Evolutionary conservation across 1,140 invertebrate genomes (phyloP).

Genomic region (Brachionus rotundiformis): DNA sequence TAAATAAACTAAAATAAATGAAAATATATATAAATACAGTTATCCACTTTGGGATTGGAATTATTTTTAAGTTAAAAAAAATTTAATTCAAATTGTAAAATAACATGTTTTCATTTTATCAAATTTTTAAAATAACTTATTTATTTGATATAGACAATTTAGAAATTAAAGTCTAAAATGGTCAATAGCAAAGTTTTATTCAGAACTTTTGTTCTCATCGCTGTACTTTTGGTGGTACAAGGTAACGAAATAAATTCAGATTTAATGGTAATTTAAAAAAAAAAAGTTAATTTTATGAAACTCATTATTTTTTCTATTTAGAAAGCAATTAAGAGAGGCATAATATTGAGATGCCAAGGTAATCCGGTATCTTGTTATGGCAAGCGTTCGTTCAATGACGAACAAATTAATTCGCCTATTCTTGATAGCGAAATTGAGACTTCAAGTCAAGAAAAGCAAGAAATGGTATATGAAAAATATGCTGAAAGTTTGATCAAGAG

Average conservation of each 20-base stretch:
- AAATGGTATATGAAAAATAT: constrained; percentile 32
- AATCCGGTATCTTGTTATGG: constrained; percentile 52
- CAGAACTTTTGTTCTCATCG: constrained; percentile 2
- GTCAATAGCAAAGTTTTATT: background rate
- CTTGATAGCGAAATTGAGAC: constrained; percentile 20
- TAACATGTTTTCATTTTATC: too few species aligned
- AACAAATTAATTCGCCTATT: background rate
- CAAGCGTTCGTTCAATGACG: constrained; percentile 18
- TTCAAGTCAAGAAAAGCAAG: constrained; percentile 32
- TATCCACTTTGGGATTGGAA: background rate
- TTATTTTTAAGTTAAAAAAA: background rate
- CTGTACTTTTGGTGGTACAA: background rate
- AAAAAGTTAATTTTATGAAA: background rate
- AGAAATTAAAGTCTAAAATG: background rate
- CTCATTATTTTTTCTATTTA: background rate
- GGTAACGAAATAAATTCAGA: constrained; percentile 28
- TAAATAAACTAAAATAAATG: background rate
- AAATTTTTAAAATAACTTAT: too few species aligned
- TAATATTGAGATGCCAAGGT: constrained; percentile 43
- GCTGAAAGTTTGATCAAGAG: constrained; percentile 18
- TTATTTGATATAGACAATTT: background rate
- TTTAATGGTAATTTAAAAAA: constrained; percentile 10
- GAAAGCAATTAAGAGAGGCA: constrained; percentile 45
- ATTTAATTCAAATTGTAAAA: too few species aligned
- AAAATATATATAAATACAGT: background rate